phyloP scores from a whole-genome alignment of 2,113 vertebrate species.

The Anoplopoma fimbria region DNA sequence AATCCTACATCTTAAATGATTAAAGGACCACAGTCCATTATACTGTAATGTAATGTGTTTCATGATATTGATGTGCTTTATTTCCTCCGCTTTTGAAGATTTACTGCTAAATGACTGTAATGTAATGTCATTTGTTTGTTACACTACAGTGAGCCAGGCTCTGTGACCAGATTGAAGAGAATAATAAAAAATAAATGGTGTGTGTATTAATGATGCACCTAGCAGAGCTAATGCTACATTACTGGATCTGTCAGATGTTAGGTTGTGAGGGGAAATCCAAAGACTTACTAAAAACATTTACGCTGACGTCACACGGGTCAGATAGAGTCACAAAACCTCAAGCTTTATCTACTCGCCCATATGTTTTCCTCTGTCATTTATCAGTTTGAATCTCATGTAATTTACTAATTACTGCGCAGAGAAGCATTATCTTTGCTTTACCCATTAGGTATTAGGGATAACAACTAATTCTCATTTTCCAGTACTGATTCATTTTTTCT shows the following conservation, averaged over 20 bases:
- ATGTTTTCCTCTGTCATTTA: neutral
- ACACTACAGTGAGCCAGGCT: neutral
- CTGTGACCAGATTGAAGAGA: neutral
- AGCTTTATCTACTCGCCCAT: neutral
- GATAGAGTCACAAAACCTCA: constrained; percentile 20
- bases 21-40: neutral
- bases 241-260: neutral
- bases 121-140: constrained; percentile 21
- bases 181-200: neutral
- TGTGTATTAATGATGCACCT: neutral
- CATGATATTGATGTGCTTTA: neutral
- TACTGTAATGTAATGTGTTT: neutral
- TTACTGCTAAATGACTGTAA: too few species aligned
- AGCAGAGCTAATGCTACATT: neutral
- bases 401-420: neutral
- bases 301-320: constrained; percentile 41
- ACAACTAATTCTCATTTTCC: neutral
- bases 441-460: neutral
- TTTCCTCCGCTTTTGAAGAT: constrained; percentile 5
- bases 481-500: neutral
- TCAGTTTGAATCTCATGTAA: neutral
- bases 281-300: constrained; percentile 12
- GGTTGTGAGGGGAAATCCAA: neutral
- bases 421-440: neutral
- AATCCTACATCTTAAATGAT: neutral